Conservation (phyloP, 2,888 invertebrate genomes). For the Heliconius erato region DNA sequence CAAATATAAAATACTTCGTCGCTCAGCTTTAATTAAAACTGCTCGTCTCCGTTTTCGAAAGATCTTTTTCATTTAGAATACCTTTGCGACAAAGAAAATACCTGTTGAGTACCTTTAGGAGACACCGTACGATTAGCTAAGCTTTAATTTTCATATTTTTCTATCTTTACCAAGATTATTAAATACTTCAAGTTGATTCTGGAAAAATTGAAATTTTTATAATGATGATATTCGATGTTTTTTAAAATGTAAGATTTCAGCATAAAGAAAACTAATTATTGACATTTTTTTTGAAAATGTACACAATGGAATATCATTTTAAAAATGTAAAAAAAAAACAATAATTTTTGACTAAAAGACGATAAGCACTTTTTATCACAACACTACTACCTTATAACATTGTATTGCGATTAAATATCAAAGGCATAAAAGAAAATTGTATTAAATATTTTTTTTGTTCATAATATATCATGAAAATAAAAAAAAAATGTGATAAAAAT, state of each 20-base stretch:
- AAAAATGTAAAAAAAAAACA: too few relatives aligned
- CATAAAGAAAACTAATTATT: too few relatives aligned
- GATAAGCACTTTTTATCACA: too few relatives aligned
- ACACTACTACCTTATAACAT: too few relatives aligned
- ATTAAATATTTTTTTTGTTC: not conserved
- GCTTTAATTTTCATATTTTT: constrained; percentile 8
- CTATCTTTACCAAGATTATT: not conserved
- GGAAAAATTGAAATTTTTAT: not conserved
- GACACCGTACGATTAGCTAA: not conserved
- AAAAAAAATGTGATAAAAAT: not conserved
- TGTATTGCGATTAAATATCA: not conserved
- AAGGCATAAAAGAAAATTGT: not conserved
- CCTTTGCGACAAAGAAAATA: constrained; percentile 35
- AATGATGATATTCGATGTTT: too few relatives aligned
- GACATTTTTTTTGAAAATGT: too few relatives aligned
- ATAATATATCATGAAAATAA: too few relatives aligned
- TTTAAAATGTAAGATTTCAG: too few relatives aligned
- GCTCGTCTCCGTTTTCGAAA: constrained; percentile 34
- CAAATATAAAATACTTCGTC: constrained; percentile 6
- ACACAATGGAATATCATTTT: too few relatives aligned
- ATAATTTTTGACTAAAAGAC: too few relatives aligned
- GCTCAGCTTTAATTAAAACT: constrained; percentile 44
- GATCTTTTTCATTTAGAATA: constrained; percentile 41
- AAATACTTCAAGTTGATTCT: not conserved
- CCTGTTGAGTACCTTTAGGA: constrained; percentile 8